Base-by-base conservation (phyloP, 2,888 invertebrate genomes). In the Euzophera pinguis region DNA sequence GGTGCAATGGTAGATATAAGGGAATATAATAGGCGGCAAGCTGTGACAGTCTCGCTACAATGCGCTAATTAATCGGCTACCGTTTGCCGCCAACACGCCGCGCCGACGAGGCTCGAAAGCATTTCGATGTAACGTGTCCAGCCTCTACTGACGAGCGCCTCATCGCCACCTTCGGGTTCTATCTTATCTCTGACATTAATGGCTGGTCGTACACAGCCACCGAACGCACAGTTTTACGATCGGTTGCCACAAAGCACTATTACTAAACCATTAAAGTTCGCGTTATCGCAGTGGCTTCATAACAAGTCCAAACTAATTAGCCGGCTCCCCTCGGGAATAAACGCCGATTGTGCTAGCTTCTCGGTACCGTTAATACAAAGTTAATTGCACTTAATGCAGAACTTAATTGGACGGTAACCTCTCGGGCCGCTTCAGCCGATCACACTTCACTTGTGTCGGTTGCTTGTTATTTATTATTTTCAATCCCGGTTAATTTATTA, bases 151-250 rank as follows among this genome's bases (percentile, higher is more conserved):
- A 53, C 54, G 53, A 45, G 57, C 53, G 54, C 50, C 58, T 58
- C 61, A 53, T 57, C 60, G 59, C 60, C 69, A 66, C 65, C 63
- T 65, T 52, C 51, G 51, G 52, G 57, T 45, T 43, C 42, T 75
- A 77, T 81, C 81, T 82, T 78, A 81, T 78, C 81, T 66, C 62
- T 57, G 61, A 80, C 77, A 78, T 69, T 67, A 72, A 74, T 70
- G 63, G 59, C 60, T 65, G 67, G 7, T 72, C 63, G 62, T 66
- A 71, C 35, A 39, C 52, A 34, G 12, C 39, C 47, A 7, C 7
- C n/a, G 13, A 50, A 45, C 42, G 39, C 34, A 50, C 52, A 42
- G 53, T 37, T 43, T 45, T 32, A 32, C 32, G 45, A 45, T 10
- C 32, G 32, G 32, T 1, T 50, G 54, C 58, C 59, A 67, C 65